Evolutionary conservation across 2,113 vertebrate species (phyloP), one percentile per base, ranked within the genome.

Genomic region (Columbina picui): DNA sequence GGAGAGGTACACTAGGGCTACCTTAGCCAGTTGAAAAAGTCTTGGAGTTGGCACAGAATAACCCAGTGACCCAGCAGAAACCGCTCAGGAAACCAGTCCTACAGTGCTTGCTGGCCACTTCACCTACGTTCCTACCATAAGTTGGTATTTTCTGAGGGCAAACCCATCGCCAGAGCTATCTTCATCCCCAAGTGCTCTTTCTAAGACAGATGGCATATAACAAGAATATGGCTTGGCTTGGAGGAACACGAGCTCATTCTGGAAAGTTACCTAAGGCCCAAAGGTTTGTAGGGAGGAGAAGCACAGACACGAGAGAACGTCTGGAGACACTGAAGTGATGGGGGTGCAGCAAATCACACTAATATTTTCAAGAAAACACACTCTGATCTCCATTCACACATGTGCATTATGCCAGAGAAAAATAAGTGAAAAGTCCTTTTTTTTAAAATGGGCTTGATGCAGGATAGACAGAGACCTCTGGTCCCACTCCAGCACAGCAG

Each of bases 301-400:
- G 14, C 0, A 0, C 20, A 88, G 36, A 27, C 45, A 69, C 0
- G 0, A 61, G 20, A 50, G 10, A 17, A 36, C 2, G 3, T 38
- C 25, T 63, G 69, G 64, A 91, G n/a, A n/a, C 22, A 22, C 11
- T 41, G 43, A 70, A 78, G 50, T 55, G 50, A 70, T 12, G 53
- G n/a, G 5, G 15, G 14, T 45, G 30, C 52, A 87, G 29, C 9
- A 50, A 91, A 64, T 43, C 34, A 75, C 68, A 75, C n/a, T 82
- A 70, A 14, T n/a, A 32, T 29, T 76, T 55, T 9, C 34, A 67
- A 71, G 52, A 77, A 83, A 88, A 55, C 12, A 27, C 20, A 29
- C 5, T 23, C n/a, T 29, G 30, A 68, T 43, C 22, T 76, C 45
- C 80, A 53, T n/a, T 73, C 45, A 73, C 16, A 70, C 14, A 26